Percentiles rank a stretch among this genome's conserved stretches.
Conservation (phyloP, 2,888 invertebrate genomes). For the Agonopterix heracliana region DNA sequence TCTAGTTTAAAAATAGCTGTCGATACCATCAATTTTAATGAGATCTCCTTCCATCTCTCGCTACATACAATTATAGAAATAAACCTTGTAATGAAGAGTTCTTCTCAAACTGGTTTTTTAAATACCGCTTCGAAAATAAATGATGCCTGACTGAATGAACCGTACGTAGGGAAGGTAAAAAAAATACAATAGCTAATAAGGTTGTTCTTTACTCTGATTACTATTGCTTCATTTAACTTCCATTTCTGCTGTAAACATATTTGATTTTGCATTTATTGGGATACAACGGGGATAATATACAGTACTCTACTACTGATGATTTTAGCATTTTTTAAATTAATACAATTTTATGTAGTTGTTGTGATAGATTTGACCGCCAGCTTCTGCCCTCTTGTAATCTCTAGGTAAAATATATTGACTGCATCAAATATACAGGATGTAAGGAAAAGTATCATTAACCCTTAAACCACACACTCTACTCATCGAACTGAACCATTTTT, state of each 20-base stretch:
- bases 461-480: too few relatives aligned
- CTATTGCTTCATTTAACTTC: constrained; percentile 25
- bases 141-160: constrained; percentile 37
- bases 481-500: too few relatives aligned
- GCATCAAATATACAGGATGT: too few relatives aligned
- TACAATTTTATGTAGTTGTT: too few relatives aligned
- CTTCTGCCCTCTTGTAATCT: too few relatives aligned
- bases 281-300: too few relatives aligned
- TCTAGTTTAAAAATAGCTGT: constrained; percentile 33
- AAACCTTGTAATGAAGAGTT: constrained; percentile 8
- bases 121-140: constrained; percentile 31
- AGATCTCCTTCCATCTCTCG: constrained; percentile 19
- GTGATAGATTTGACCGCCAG: too few relatives aligned
- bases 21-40: constrained; percentile 13
- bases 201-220: constrained; percentile 29
- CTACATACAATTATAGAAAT: not conserved
- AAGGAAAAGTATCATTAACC: too few relatives aligned
- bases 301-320: too few relatives aligned
- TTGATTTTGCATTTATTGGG: too few relatives aligned
- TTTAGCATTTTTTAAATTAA: too few relatives aligned
- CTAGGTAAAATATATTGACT: too few relatives aligned
- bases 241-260: not conserved
- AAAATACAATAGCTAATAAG: constrained; percentile 30
- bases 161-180: constrained; percentile 18
- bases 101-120: constrained; percentile 22